Evolutionary conservation across 1,140 invertebrate genomes (phyloP), one percentile per base, ranked within the genome.

Genomic region (Drosophila setifemur): DNA sequence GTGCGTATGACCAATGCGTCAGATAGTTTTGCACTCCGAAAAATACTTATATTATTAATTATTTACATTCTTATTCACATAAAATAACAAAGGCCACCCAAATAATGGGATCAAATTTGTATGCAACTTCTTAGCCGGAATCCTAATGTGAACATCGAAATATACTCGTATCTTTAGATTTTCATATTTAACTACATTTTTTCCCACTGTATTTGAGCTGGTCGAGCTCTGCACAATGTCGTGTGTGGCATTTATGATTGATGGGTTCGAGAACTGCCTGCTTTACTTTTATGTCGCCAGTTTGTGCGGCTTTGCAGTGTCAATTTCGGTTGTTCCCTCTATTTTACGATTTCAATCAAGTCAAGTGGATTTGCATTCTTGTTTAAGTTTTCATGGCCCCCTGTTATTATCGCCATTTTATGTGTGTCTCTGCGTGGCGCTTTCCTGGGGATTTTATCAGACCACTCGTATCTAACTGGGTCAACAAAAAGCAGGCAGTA

Each of bases 271-370:
- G 60, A 26, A 43, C 26, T 33, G 49, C 55, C 31, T 26, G 50
- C 48, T 16, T 60, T 43, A 75, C 52, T 82, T 82, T 82, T 72
- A 73, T 82, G 58, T 61, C 63, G 47, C 43, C 77, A 63, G 61
- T 82, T 75, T 55, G 50, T 57, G 33, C 23, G 40, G 47, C 26
- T 35, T 35, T 45, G 55, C 43, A 76, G 43, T 54, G 54, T 40
- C 61, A 85, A 74, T 67, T 73, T 35, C 39, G 75, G 70, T 64
- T 74, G 57, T 50, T 72, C 54, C 52, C 43, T 28, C 21, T 18
- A 18, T 63, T 73, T 74, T 73, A 81, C 57, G 82, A 81, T 81
- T 86, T 86, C 82, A 86, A 86, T 86, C 81, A 86, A 86, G 75
- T 73, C 75, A 81, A 86, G 81, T 86, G 81, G 81, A 76, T 76